Evolutionary conservation across 1,140 invertebrate species (phyloP).

Genomic region (Diploscapter pachys): DNA sequence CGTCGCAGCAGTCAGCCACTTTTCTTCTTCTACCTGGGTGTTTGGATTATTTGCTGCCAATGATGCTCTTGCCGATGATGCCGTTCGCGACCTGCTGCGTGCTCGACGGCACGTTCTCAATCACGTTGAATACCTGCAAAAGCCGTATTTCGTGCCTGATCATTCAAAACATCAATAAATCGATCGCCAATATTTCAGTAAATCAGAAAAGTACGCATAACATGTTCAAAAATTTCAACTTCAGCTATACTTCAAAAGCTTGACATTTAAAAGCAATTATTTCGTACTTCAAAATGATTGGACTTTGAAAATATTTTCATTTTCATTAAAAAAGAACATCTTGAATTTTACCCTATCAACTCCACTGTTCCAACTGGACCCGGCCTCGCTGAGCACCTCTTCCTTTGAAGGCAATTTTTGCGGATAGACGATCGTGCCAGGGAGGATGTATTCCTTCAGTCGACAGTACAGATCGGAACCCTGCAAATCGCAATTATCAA

Average conservation of each 20-base stretch:
- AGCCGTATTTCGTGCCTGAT: not conserved
- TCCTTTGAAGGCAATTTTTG: slow-evolving; percentile 29
- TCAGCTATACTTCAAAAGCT: not conserved
- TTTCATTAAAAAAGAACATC: too few relatives aligned
- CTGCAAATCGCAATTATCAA: not conserved
- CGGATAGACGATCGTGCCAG: slow-evolving; percentile 38
- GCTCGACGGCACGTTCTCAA: slow-evolving; percentile 27
- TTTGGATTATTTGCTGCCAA: too few relatives aligned
- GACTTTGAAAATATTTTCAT: too few relatives aligned
- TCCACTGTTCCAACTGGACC: slow-evolving; percentile 28
- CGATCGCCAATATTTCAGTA: not conserved
- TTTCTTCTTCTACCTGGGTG: too few relatives aligned
- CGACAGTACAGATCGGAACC: slow-evolving; percentile 39
- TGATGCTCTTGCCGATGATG: slow-evolving; percentile 22
- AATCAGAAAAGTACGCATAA: not conserved
- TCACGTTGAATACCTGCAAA: slow-evolving; percentile 32
- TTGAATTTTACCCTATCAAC: slow-evolving; percentile 22
- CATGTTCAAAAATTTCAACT: not conserved
- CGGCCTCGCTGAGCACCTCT: slow-evolving; percentile 17
- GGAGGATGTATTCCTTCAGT: slow-evolving; percentile 40
- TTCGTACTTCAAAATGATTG: not conserved
- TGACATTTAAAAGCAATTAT: not conserved
- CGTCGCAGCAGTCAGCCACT: too few relatives aligned
- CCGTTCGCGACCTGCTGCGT: slow-evolving; percentile 26
- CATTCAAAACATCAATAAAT: not conserved